phyloP scores from a whole-genome alignment of 2,113 vertebrate genomes.

The Spermophilus dauricus region DNA sequence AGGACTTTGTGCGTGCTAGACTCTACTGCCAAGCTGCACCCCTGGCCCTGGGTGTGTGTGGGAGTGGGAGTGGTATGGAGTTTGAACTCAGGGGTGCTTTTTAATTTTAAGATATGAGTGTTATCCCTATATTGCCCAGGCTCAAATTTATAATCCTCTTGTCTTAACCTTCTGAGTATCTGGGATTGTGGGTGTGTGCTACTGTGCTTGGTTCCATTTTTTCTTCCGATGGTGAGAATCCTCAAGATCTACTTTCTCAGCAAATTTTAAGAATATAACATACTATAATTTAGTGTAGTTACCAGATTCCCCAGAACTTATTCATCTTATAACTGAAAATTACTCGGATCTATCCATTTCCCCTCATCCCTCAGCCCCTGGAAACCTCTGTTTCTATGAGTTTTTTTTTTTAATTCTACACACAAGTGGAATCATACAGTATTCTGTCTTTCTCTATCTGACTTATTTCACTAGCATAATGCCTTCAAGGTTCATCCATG shows the following conservation, averaged over 20 bases:
- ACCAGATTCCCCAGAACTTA: not conserved
- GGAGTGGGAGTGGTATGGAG: too few relatives aligned
- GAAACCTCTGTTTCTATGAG: too few relatives aligned
- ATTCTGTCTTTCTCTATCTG: not conserved
- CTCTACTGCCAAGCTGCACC: too few relatives aligned
- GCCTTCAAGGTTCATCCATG: not conserved
- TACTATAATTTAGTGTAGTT: not conserved
- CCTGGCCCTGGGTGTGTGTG: too few relatives aligned
- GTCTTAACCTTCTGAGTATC: too few relatives aligned
- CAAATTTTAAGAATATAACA: not conserved
- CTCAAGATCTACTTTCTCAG: not conserved
- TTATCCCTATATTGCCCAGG: not conserved
- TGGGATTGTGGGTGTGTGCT: too few relatives aligned
- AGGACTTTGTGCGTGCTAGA: too few relatives aligned
- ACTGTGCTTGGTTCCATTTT: too few relatives aligned
- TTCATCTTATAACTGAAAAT: not conserved
- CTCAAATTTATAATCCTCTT: too few relatives aligned
- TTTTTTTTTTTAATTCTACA: not conserved
- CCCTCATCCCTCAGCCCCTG: not conserved
- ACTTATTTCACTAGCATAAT: not conserved
- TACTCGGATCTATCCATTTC: not conserved
- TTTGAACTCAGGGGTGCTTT: too few relatives aligned
- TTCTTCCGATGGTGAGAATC: not conserved
- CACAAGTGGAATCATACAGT: not conserved
- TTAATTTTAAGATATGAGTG: too few relatives aligned